Base-by-base conservation (phyloP, 2,888 invertebrate genomes). In the Latrodectus elegans region DNA sequence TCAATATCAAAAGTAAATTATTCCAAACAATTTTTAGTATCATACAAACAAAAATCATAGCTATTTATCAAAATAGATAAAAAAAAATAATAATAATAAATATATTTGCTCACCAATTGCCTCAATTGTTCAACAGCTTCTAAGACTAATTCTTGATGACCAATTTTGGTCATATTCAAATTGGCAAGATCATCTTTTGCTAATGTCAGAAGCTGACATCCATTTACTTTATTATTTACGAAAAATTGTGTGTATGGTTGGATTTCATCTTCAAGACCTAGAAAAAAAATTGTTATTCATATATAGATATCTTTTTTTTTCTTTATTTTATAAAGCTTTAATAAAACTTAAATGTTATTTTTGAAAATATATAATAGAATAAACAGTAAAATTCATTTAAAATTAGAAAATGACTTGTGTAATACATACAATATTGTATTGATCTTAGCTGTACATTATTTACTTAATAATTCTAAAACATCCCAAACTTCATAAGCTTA, bases 81-180 rank as follows among this genome's bases (percentile, higher is more conserved):
- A 17, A 6, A 68, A 68, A n/a, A n/a, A n/a, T n/a, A n/a, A n/a
- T n/a, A n/a, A n/a, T n/a, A n/a, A 11, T 10, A 60, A 15, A 12
- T 15, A 11, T 60, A 67, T 67, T 67, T 38, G 11, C 38, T 94
- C 93, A 97, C 97, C 93, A 98, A 96, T 93, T 97, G 96, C 90
- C 96, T 94, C 68, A 99, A 94, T 91, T 97, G 95, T 91, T 97
- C 97, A 15, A 98, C 96, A 77, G 97, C 97, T 92, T 98, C 97
- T 71, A 99, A 93, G 89, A 99, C 95, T 80, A 97, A 94, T 92
- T 98, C 98, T 92, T 98, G 97, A 92, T 98, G 98, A 12, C 98
- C 98, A 89, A 98, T 95, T 91, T 96, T 95, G 89, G 94, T 93
- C 91, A 99, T 95, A 26, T 97, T 96, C 80, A 98, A 94, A 92